Percentiles rank a stretch among this genome's conserved stretches.
Conservation (phyloP, 2,113 vertebrate genomes). For the Corythoichthys haematopterus region DNA sequence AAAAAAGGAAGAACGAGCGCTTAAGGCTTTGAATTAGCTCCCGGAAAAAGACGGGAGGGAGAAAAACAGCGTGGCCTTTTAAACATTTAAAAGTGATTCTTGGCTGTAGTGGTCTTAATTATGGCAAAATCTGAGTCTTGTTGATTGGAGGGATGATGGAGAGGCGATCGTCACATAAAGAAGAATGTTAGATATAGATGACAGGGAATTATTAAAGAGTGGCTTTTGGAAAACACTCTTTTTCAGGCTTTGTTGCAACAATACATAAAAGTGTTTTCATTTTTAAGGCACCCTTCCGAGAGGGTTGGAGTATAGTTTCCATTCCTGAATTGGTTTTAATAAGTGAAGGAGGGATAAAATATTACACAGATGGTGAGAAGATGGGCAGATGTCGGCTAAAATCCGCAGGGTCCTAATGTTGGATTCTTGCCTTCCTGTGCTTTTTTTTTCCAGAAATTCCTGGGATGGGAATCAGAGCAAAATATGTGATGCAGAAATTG, state of each 20-base stretch:
- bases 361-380: constrained; percentile 36
- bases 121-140: constrained; percentile 34
- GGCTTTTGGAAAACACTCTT: background rate
- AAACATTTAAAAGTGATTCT: constrained; percentile 50
- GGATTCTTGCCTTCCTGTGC: constrained; percentile 41
- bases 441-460: constrained; percentile 50
- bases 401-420: constrained; percentile 53
- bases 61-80: constrained; percentile 33
- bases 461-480: constrained; percentile 15
- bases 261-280: background rate
- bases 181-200: constrained; percentile 5
- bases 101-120: constrained; percentile 45
- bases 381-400: constrained; percentile 62
- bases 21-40: constrained; percentile 46
- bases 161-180: constrained; percentile 17
- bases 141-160: constrained; percentile 24
- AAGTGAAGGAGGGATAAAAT: constrained; percentile 40
- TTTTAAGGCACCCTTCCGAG: background rate
- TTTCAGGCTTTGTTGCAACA: background rate
- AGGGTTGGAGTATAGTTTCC: background rate
- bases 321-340: constrained; percentile 4
- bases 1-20: constrained; percentile 21
- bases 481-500: background rate
- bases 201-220: constrained; percentile 25
- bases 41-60: constrained; percentile 8